phyloP scores from a whole-genome alignment of 2,888 invertebrate species.

The Glyphotaelius pellucidus region DNA sequence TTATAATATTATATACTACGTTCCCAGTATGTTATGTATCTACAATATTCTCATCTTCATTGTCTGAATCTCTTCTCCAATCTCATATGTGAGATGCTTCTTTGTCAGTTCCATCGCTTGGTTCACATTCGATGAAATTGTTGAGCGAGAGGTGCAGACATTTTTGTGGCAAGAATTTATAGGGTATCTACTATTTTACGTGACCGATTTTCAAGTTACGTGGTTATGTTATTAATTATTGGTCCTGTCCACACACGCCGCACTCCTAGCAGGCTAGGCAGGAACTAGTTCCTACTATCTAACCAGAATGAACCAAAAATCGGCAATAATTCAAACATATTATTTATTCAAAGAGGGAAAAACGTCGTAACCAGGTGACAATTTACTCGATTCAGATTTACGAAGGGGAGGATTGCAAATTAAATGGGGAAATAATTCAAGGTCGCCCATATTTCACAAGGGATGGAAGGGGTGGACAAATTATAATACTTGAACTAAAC shows the following conservation, averaged over 20 bases:
- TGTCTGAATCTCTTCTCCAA: neutral
- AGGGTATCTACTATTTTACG: neutral
- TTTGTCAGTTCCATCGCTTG: neutral
- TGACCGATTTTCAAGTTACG: neutral
- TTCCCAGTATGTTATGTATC: neutral
- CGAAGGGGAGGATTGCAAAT: neutral
- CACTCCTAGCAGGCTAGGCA: too few relatives aligned
- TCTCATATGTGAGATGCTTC: neutral
- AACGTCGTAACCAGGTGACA: neutral
- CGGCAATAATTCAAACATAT: neutral
- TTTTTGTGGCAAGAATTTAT: neutral
- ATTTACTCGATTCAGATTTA: neutral
- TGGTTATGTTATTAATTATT: neutral
- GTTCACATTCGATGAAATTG: neutral
- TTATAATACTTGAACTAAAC: neutral
- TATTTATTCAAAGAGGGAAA: neutral
- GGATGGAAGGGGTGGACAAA: neutral
- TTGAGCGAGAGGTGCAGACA: neutral
- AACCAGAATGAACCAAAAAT: neutral
- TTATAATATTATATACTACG: neutral
- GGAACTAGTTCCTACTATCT: too few relatives aligned
- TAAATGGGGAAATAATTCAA: neutral
- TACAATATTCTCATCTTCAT: neutral
- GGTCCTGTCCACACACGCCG: neutral
- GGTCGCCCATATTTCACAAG: neutral